Evolutionary conservation across 2,113 vertebrate species (phyloP).

Genomic region (Antechinus stuartii): DNA sequence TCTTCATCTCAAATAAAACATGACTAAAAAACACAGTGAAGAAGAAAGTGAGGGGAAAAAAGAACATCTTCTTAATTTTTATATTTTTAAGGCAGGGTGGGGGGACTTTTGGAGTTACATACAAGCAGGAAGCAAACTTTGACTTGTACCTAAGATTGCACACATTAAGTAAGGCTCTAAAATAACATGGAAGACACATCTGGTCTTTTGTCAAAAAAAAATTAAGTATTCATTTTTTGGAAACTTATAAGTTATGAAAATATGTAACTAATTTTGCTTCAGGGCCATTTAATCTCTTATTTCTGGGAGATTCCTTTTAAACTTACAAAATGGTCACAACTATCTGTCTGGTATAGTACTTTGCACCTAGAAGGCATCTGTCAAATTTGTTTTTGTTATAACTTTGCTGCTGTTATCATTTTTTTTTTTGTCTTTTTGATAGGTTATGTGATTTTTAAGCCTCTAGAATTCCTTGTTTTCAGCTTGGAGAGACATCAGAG

Average conservation of each 20-base stretch:
- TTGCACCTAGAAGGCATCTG: background rate
- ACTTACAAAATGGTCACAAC: background rate
- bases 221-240: conserved; percentile 24
- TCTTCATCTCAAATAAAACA: background rate
- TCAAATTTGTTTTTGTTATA: background rate
- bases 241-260: conserved; percentile 36
- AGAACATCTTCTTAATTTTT: background rate
- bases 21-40: background rate
- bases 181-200: conserved; percentile 4
- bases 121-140: conserved; percentile 28
- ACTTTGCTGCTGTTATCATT: background rate
- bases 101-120: conserved; percentile 51
- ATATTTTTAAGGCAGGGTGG: conserved; percentile 23
- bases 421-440: conserved; percentile 40
- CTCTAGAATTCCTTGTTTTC: conserved; percentile 37
- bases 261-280: background rate
- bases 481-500: conserved; percentile 30
- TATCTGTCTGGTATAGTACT: background rate
- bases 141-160: conserved; percentile 50
- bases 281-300: background rate
- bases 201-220: conserved; percentile 22
- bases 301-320: conserved; percentile 43
- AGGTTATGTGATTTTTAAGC: conserved; percentile 49
- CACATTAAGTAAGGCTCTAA: conserved; percentile 42
- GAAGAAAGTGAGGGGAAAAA: background rate